Percentiles rank a stretch among this genome's conserved stretches.
Evolutionary conservation across 2,888 invertebrate species (phyloP).

Genomic region (Girardia tigrina): DNA sequence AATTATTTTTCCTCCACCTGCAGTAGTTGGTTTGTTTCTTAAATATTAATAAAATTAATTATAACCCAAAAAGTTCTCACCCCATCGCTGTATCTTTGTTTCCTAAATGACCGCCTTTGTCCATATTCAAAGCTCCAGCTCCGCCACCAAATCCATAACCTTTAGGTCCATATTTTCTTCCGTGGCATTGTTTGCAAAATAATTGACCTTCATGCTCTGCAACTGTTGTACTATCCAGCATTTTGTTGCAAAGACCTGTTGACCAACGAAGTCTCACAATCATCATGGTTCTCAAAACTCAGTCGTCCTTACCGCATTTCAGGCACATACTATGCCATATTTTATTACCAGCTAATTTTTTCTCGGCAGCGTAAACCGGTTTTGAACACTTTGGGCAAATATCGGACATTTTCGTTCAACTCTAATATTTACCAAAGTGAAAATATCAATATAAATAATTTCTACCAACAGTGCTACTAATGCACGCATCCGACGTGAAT

Average conservation of each 20-base stretch:
- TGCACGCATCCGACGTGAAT: neutral
- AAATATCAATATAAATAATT: constrained; percentile 6
- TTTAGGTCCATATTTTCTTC: constrained; percentile 75
- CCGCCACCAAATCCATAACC: constrained; percentile 56
- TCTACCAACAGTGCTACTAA: neutral
- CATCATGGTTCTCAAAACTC: constrained; percentile 37
- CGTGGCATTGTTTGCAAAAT: constrained; percentile 80
- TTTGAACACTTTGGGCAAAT: constrained; percentile 70
- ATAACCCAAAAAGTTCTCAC: constrained; percentile 9
- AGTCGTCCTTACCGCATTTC: constrained; percentile 51
- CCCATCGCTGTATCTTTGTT: constrained; percentile 25
- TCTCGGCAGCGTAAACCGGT: constrained; percentile 54
- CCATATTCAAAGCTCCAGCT: constrained; percentile 52
- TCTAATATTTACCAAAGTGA: neutral
- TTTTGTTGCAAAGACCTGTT: constrained; percentile 50
- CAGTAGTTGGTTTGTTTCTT: constrained; percentile 43
- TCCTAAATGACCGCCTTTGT: constrained; percentile 43
- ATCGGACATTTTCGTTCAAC: constrained; percentile 31
- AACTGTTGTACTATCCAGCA: constrained; percentile 55
- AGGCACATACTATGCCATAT: constrained; percentile 54
- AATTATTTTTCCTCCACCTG: constrained; percentile 40
- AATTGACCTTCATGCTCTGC: constrained; percentile 83
- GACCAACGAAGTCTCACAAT: too few species aligned
- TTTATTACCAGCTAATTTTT: constrained; percentile 51
- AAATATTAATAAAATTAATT: neutral